Base-by-base conservation (phyloP, 2,888 invertebrate species). In the Catocala sponsa region DNA sequence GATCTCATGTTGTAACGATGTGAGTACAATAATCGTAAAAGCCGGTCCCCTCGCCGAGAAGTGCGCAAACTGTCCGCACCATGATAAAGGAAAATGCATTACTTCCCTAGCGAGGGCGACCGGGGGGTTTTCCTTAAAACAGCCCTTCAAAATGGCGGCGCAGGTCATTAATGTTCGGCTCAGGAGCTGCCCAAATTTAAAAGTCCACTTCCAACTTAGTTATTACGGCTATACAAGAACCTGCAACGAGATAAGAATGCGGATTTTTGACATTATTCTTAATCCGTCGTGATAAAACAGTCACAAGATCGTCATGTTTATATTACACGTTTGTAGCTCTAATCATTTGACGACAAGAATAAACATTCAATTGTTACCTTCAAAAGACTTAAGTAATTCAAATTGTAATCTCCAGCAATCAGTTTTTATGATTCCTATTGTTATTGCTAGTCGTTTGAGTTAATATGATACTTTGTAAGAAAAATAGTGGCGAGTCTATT, bases 71-170 rank as follows among this genome's bases (percentile, higher is more conserved):
- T 91, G 93, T 92, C 92, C 89, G 87, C 90, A 81, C 79, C 85
- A 88, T 86, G 91, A 93, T 93, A 93, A 94, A 93, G 89, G 91
- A 90, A 93, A 94, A 94, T 91, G 92, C 94, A 93, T 94, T 93
- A 91, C 92, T 89, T 92, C 90, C 92, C 91, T 81, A 79, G 80
- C 76, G 85, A 86, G 86, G 84, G 88, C 71, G 83, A 80, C 72
- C 72, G 67, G 86, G 84, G 85, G 85, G 85, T 86, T 89, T 91
- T 89, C 86, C 89, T 90, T 80, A 85, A 90, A 90, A 86, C 88
- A 85, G 85, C 90, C 89, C 86, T 87, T 83, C 87, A 88, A 91
- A 91, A 91, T 89, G 91, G 90, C 90, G 88, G 85, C 88, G 73
- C 78, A 81, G 84, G 87, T 88, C 91, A 88, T 92, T 92, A 92